Base-by-base conservation (phyloP, 1,140 invertebrate genomes). In the Homarus americanus region DNA sequence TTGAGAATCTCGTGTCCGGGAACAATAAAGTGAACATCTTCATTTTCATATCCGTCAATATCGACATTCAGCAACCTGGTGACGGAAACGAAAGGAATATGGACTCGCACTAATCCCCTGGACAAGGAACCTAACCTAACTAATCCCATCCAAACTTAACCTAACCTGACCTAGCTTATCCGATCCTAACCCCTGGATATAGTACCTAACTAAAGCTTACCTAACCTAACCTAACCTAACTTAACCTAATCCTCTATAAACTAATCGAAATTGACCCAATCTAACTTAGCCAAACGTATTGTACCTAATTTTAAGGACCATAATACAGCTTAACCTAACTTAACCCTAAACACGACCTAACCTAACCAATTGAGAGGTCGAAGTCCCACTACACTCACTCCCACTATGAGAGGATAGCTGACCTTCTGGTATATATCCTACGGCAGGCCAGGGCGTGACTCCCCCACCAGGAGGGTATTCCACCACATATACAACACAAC, bases 291-390 rank as follows among this genome's bases (percentile, higher is more conserved):
- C n/a, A n/a, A n/a, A n/a, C n/a, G n/a, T n/a, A n/a, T n/a, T n/a
- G n/a, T n/a, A n/a, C n/a, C n/a, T n/a, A n/a, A n/a, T n/a, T n/a
- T n/a, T n/a, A n/a, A n/a, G n/a, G n/a, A n/a, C n/a, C n/a, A n/a
- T n/a, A n/a, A 76, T 10, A 17, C 9, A 76, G 36, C 34, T 32
- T 10, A 76, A 76, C 73, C 12, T 76, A 76, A 76, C 73, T 76
- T 2, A 76, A 76, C 12, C n/a, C 73, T 75, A 34, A 20, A 10
- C 20, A 34, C 9, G 24, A 10, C 10, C 53, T 63, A 63, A 63
- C 24, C 24, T 66, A 66, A 66, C 63, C 7, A 66, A 66, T 20
- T 32, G 20, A 10, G 34, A 75, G 10, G 20, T 36, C n/a, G n/a
- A n/a, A n/a, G n/a, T n/a, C n/a, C n/a, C n/a, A n/a, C n/a, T n/a